Evolutionary conservation across 1,140 invertebrate genomes (phyloP).

Genomic region (Drosophila persimilis): DNA sequence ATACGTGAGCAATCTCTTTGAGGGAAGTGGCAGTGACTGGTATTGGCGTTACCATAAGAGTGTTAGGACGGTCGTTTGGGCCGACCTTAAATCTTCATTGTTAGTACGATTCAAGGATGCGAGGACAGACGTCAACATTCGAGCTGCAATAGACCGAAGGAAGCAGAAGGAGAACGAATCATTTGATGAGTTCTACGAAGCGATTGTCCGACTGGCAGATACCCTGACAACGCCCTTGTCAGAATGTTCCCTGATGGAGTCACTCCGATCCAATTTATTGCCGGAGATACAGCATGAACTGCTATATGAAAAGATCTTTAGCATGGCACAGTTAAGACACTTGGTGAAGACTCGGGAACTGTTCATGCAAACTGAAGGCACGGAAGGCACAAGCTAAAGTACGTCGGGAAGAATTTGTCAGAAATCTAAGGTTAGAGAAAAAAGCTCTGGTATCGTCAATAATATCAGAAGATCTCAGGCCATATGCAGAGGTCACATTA

Average conservation of each 20-base stretch:
- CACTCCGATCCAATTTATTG: not conserved
- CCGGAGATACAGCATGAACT: constrained; percentile 4
- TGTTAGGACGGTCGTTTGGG: constrained; percentile 5
- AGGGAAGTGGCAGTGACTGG: constrained; percentile 8
- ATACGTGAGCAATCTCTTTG: too few species aligned
- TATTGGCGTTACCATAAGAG: constrained; percentile 25
- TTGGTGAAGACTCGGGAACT: too few species aligned
- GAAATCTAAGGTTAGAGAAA: not conserved
- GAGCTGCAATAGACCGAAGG: constrained; percentile 5
- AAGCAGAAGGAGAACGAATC: constrained; percentile 16
- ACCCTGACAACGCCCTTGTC: not conserved
- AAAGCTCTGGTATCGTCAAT: not conserved
- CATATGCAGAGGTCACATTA: not conserved
- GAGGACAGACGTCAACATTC: constrained; percentile 1
- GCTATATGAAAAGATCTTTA: not conserved
- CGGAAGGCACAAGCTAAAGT: too few species aligned
- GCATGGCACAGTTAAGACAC: not conserved
- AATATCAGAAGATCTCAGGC: not conserved
- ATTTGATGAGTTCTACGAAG: too few species aligned
- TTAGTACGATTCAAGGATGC: constrained; percentile 12
- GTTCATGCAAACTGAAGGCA: too few species aligned
- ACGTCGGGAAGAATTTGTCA: not conserved
- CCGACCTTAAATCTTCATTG: constrained; percentile 1
- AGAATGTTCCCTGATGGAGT: not conserved
- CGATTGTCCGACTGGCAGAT: constrained; percentile 3